These are phyloP conservation scores for Phalacrocorax pelagicus DNA, from an alignment of 2,113 vertebrate genomes.

Conservation along the genomic window DNA sequence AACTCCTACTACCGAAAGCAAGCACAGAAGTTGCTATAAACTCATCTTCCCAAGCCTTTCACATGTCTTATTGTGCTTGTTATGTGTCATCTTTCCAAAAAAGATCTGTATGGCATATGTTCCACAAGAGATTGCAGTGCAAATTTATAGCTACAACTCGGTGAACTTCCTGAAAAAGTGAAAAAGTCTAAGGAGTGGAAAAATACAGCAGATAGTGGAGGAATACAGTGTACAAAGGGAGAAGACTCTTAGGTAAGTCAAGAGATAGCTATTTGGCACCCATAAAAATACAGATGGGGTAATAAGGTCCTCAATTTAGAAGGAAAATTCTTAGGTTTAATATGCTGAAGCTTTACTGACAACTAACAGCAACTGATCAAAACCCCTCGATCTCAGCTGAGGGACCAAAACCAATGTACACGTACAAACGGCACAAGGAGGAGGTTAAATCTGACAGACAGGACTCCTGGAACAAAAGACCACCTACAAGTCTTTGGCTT, in stretches of 20 bases:
- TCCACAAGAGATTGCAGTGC: constrained; percentile 30
- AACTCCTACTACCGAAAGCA: constrained; percentile 27
- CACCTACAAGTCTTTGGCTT: not conserved
- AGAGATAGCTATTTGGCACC: not conserved
- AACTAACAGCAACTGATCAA: not conserved
- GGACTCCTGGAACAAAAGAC: not conserved
- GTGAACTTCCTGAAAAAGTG: constrained; percentile 26
- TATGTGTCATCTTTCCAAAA: constrained; percentile 64
- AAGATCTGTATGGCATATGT: constrained; percentile 35
- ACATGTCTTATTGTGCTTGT: constrained; percentile 49
- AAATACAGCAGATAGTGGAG: constrained; percentile 6
- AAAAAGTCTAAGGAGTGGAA: constrained; percentile 35
- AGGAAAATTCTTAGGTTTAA: not conserved
- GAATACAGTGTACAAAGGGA: not conserved
- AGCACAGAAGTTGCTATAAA: constrained; percentile 41
- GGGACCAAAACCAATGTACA: not conserved
- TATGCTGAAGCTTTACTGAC: not conserved
- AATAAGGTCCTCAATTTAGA: rapidly evolving
- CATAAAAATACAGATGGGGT: not conserved
- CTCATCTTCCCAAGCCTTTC: constrained; percentile 54
- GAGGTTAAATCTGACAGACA: not conserved
- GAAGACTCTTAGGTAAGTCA: rapidly evolving
- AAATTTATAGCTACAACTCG: constrained; percentile 49
- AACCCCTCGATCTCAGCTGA: not conserved
- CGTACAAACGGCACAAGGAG: not conserved